These are phyloP conservation scores for Crepidodera aurea DNA, from an alignment of 2,888 invertebrate genomes.

Conservation along the genomic window DNA sequence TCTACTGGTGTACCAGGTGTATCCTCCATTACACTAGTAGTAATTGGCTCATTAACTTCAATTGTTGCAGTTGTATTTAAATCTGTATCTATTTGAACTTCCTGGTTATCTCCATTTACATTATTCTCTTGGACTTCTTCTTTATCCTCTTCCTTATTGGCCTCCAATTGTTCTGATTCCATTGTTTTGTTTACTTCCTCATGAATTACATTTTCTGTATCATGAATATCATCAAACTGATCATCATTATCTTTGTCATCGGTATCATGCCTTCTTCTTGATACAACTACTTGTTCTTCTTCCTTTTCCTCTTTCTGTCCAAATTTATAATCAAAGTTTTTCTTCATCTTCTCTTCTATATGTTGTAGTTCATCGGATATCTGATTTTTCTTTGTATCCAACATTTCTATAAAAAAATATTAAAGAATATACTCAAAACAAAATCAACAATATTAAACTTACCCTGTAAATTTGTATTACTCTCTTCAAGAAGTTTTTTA, in stretches of 20 bases:
- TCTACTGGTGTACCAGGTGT: background rate
- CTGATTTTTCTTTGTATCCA: slow-evolving; percentile 70
- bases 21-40: background rate
- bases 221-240: slow-evolving; percentile 14
- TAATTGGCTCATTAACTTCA: background rate
- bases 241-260: slow-evolving; percentile 23
- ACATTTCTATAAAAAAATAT: slow-evolving; percentile 65
- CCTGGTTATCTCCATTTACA: background rate
- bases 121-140: background rate
- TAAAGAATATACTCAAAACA: too few relatives aligned
- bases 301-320: slow-evolving; percentile 30
- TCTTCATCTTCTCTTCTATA: slow-evolving; percentile 67
- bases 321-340: slow-evolving; percentile 54
- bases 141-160: background rate
- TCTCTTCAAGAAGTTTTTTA: slow-evolving; percentile 71
- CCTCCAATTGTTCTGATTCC: background rate
- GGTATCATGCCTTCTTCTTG: slow-evolving; percentile 10
- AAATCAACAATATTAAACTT: too few relatives aligned
- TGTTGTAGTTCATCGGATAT: slow-evolving; percentile 71
- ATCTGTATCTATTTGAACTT: background rate
- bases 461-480: slow-evolving; percentile 72
- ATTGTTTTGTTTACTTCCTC: background rate
- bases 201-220: background rate
- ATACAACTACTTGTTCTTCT: background rate
- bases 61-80: background rate